Base-by-base conservation (phyloP, 2,113 vertebrate genomes). In the Myrmophylax atrothorax region DNA sequence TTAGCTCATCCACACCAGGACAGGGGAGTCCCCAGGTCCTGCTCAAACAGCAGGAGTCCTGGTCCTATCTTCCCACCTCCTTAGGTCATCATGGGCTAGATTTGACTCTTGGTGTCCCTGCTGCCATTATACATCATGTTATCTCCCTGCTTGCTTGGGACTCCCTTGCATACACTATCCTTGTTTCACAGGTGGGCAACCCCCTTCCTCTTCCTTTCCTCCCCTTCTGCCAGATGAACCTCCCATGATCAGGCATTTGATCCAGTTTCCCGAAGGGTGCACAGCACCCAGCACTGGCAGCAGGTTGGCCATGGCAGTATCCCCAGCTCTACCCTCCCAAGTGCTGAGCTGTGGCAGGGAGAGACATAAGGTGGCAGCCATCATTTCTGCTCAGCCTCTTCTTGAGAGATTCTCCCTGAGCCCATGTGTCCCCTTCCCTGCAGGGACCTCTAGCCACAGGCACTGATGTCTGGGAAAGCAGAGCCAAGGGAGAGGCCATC, bases 161-260 rank as follows among this genome's bases (percentile, higher is more conserved):
- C 3, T 12, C 31, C 22, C 29, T 46, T 33, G 7, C 37, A 63
- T 19, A 16, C 31, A 7, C 52, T 2, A 1, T n/a, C 25, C 15
- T 58, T 6, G 0, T 11, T 83, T n/a, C 62, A 1, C 1, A 44
- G 50, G 18, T 59, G 46, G 66, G 25, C 1, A 6, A 84, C 22
- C 46, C 46, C 28, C 24, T 55, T 10, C 2, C 33, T 20, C 42
- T 44, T 33, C 12, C 46, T 67, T 29, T 33, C 73, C 14, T 24
- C 9, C 23, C 11, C 35, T 67, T 37, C 62, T 58, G 50, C 37
- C 6, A 7, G 60, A 17, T 3, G 9, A 70, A 20, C 13, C 1
- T 6, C n/a, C 9, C 4, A 3, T 0, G 6, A 14, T 26, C 0
- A 6, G 52, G 25, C 10, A 6, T 9, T 0, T 8, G 33, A 52